A percentile compares a stretch with the other conserved stretches of the same genome.
These are phyloP conservation scores for Gadus chalcogrammus DNA, from an alignment of 2,113 vertebrate species.

Conservation along the genomic window DNA sequence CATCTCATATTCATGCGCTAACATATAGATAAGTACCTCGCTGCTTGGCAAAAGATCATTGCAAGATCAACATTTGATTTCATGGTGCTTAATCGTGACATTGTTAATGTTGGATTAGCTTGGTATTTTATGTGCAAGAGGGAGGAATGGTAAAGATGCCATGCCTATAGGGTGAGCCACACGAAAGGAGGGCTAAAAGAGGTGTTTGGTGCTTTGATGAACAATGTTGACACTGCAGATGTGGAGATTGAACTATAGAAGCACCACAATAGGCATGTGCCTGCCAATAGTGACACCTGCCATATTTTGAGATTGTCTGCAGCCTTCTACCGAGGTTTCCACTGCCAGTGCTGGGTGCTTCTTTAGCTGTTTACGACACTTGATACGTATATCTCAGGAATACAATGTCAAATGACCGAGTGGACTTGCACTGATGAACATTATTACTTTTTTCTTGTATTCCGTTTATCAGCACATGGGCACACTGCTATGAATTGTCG, in stretches of 20 bases:
- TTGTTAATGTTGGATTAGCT: no score
- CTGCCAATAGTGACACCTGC: slow-evolving; percentile 1
- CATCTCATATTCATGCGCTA: no score
- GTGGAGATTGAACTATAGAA: not conserved
- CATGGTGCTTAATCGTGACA: no score
- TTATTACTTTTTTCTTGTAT: not conserved
- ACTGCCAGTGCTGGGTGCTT: not conserved
- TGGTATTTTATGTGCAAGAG: no score
- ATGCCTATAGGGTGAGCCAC: no score
- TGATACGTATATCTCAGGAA: no score
- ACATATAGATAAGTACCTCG: not conserved
- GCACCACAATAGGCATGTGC: not conserved
- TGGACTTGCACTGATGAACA: slow-evolving; percentile 1
- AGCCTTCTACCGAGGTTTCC: not conserved
- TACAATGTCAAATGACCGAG: not conserved
- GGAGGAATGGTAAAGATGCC: no score
- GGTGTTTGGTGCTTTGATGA: slow-evolving; percentile 1
- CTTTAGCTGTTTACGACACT: not conserved
- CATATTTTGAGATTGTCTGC: slow-evolving; percentile 2
- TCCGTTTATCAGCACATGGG: no score
- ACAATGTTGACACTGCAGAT: slow-evolving; percentile 3
- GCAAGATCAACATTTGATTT: no score
- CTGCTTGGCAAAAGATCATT: no score
- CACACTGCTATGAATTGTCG: no score
- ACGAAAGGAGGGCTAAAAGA: not conserved